These are phyloP conservation scores for Todiramphus saurophagus DNA, from an alignment of 2,113 vertebrate genomes.

Conservation along the genomic window DNA sequence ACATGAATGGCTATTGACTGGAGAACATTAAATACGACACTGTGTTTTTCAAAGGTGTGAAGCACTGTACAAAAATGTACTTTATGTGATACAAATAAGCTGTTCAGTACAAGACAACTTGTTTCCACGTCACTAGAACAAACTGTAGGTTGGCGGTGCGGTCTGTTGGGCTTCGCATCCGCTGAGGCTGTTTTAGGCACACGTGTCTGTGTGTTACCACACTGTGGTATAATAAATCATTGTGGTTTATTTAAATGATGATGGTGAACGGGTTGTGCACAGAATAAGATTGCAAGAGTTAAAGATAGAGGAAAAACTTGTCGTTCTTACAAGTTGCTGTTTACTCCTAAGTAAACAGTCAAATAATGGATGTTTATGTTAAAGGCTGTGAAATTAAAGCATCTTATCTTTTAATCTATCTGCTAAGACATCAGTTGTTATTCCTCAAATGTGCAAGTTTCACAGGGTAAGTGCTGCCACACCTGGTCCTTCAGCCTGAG, in stretches of 20 bases:
- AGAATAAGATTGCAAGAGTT: not conserved
- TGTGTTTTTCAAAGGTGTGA: slow-evolving; percentile 9
- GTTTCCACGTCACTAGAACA: slow-evolving; percentile 29
- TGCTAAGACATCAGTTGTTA: not conserved
- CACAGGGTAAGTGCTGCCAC: not conserved
- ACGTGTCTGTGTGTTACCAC: not conserved
- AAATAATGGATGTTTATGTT: not conserved
- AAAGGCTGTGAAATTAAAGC: slow-evolving; percentile 29
- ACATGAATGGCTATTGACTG: not conserved
- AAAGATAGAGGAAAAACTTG: not conserved
- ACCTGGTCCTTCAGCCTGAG: not conserved
- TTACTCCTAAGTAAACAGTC: not conserved
- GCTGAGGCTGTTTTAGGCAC: not conserved
- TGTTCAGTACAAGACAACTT: not conserved
- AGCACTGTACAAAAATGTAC: not conserved
- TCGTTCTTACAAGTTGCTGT: slow-evolving; percentile 6
- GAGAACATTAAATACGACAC: not conserved
- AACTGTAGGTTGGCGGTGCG: not conserved
- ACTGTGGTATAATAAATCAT: not conserved
- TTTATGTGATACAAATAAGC: not conserved
- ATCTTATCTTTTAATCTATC: not conserved
- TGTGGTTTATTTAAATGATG: not conserved
- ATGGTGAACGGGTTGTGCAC: not conserved
- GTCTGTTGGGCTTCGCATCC: not conserved
- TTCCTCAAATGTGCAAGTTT: not conserved